Base-by-base conservation (phyloP, 1,140 invertebrate species). In the Ylistrum balloti region DNA sequence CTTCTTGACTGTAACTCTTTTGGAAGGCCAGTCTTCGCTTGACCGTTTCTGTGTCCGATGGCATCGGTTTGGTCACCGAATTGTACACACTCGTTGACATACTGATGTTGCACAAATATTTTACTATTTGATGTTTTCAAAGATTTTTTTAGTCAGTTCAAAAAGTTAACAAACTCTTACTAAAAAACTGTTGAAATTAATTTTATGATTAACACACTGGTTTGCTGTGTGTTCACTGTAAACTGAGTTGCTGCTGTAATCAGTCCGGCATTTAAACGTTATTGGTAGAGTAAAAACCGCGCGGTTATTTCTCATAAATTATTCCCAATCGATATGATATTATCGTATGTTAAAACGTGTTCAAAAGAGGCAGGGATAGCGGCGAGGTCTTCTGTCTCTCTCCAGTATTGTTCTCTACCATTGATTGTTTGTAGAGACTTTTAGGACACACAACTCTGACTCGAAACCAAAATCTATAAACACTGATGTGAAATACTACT, bases 1-100 rank as follows among this genome's bases (percentile, higher is more conserved):
- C 98, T 98, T 99, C 98, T 96, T 99, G 98, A 97, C 98, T 99
- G 97, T 99, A 99, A 93, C 98, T 98, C 96, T 99, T 99, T 87
- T 96, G 92, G 91, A 95, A 94, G 15, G 95, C 94, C 85, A 95
- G 91, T 15, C 95, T 88, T 33, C 94, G 90, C 86, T 94, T 94
- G 0, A 92, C 93, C 3, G 91, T 92, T 34, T 93, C 91, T 1
- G 92, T 88, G 74, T 92, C 93, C 22, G 87, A 41, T 0, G 92
- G 41, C 15, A 74, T 45, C 17, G 41, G 41, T 45, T 45, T 45
- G 41, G 41, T 45, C 41, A 45, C 41, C 41, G 41, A 17, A 45
- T 45, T 45, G 41, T 45, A 45, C 41, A 45, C 41, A 17, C 41
- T 45, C 41, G 56, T 74, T 3, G 56, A 74, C 56, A 74, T 74